Percentiles rank a stretch among this genome's conserved stretches.
Conservation (phyloP, 2,113 vertebrate genomes). For the Larimichthys crocea region DNA sequence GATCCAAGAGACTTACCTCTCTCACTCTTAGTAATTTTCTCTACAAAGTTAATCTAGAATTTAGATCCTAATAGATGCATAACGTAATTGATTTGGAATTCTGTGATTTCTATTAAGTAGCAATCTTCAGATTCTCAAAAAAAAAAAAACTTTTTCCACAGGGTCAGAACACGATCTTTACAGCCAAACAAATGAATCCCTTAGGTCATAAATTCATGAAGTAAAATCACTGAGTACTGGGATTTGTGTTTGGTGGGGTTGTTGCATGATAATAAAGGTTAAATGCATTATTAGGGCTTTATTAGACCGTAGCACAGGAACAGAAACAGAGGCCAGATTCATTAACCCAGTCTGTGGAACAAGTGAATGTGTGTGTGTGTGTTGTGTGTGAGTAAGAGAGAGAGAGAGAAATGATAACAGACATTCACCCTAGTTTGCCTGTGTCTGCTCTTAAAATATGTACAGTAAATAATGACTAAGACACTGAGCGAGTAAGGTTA, state of each 20-base stretch:
- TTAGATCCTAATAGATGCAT: not conserved
- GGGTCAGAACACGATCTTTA: not conserved
- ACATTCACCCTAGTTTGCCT: not conserved
- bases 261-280: conserved; percentile 26
- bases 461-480: not conserved
- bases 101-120: not conserved
- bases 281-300: conserved; percentile 27
- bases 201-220: not conserved
- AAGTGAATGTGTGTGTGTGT: not conserved
- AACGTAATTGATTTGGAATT: not conserved
- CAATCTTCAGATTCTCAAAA: not conserved
- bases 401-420: conserved; percentile 6
- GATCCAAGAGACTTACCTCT: not conserved
- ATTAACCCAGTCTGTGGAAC: conserved; percentile 41
- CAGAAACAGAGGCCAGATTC: conserved; percentile 33
- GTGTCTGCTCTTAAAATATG: not conserved
- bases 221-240: not conserved
- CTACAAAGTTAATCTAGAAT: not conserved
- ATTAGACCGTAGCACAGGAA: conserved; percentile 13
- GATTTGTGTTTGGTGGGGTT: conserved; percentile 3
- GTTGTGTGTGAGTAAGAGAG: not conserved
- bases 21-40: not conserved
- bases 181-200: not conserved
- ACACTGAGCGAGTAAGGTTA: not conserved
- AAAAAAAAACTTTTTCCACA: not conserved